A percentile compares a stretch with the other conserved stretches of the same genome.
Conservation (phyloP, 1,140 invertebrate species). For the Stegodyphus mimosarum region DNA sequence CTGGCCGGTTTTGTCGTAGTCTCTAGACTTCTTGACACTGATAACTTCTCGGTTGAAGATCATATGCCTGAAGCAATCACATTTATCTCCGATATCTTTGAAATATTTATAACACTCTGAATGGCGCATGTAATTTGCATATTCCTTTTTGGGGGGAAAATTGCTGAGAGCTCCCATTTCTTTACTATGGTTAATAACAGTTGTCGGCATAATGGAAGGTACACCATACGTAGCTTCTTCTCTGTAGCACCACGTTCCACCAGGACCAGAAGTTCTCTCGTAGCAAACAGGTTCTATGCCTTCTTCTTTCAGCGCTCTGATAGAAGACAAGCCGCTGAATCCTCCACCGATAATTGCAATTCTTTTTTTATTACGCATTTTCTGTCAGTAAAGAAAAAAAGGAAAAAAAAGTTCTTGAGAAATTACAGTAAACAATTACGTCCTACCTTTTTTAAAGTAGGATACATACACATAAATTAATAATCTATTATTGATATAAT, state of each 20-base stretch:
- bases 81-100: conserved; percentile 65
- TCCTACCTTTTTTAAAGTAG: too few relatives aligned
- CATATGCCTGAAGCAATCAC: conserved; percentile 33
- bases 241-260: conserved; percentile 72
- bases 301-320: conserved; percentile 46
- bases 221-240: conserved; percentile 64
- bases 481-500: too few relatives aligned
- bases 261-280: conserved; percentile 69
- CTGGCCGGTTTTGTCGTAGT: conserved; percentile 66
- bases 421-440: too few relatives aligned
- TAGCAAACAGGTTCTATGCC: conserved; percentile 68
- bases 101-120: conserved; percentile 66
- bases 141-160: conserved; percentile 66
- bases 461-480: too few relatives aligned
- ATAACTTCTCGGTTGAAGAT: conserved; percentile 66
- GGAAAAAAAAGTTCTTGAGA: too few relatives aligned
- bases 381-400: neutral
- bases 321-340: conserved; percentile 29
- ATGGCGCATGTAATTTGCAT: conserved; percentile 67
- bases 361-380: neutral
- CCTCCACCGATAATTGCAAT: conserved; percentile 49
- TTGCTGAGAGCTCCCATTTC: conserved; percentile 70
- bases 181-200: conserved; percentile 69
- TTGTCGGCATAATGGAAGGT: conserved; percentile 63
- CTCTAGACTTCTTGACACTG: conserved; percentile 62